These are phyloP conservation scores for Lissonota sp. DNA, from an alignment of 2,888 invertebrate species.

Conservation along the genomic window DNA sequence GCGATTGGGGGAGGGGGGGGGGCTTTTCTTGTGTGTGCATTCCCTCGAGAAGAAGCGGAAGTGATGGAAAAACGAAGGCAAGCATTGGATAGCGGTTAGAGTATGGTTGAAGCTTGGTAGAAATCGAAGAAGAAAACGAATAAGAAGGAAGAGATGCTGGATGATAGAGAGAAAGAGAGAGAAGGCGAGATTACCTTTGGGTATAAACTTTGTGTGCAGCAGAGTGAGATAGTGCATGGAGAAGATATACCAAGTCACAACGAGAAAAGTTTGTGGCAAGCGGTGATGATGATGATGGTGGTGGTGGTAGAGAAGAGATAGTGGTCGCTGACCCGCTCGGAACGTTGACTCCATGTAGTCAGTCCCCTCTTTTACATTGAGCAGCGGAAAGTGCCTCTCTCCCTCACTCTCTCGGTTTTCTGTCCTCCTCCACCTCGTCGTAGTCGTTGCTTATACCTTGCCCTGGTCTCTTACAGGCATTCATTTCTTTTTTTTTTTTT, in stretches of 20 bases:
- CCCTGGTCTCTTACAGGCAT: constrained; percentile 60
- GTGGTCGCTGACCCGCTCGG: constrained; percentile 83
- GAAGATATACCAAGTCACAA: constrained; percentile 67
- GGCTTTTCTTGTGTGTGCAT: constrained; percentile 28
- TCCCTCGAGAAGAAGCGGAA: constrained; percentile 56
- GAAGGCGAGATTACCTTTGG: not conserved
- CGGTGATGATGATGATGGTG: constrained; percentile 51
- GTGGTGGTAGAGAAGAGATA: constrained; percentile 69
- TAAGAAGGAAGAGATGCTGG: constrained; percentile 52
- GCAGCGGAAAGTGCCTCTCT: constrained; percentile 45
- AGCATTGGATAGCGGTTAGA: constrained; percentile 53
- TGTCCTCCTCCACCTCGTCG: constrained; percentile 35
- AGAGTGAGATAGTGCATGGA: constrained; percentile 64
- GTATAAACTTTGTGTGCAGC: not conserved
- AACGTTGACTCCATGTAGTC: constrained; percentile 83
- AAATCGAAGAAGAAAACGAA: constrained; percentile 45
- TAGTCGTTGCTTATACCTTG: constrained; percentile 39
- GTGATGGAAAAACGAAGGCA: constrained; percentile 52
- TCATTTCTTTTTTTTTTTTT: constrained; percentile 17
- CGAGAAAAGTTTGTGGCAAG: constrained; percentile 70
- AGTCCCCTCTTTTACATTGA: constrained; percentile 77
- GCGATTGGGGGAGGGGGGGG: not conserved
- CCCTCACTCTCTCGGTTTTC: constrained; percentile 15
- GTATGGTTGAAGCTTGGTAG: constrained; percentile 23
- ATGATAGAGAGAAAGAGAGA: constrained; percentile 23